Evolutionary conservation across 1,140 invertebrate genomes (phyloP).

Genomic region (Lepidurus apus): DNA sequence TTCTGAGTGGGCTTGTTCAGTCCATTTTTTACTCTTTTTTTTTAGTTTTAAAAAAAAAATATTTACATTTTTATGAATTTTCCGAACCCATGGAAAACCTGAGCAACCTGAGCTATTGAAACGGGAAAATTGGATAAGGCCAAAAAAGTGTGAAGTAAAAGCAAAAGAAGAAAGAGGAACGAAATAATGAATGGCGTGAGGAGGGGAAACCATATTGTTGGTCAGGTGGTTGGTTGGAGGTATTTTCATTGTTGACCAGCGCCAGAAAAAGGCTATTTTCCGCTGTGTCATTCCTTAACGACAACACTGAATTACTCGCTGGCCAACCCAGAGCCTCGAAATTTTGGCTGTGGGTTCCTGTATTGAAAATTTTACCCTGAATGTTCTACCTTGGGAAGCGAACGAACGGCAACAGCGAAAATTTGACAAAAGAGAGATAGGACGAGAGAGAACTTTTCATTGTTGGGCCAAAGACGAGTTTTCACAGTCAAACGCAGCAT

Average conservation of each 20-base stretch:
- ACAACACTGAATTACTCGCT: constrained; percentile 1
- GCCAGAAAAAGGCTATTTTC: constrained; percentile 3
- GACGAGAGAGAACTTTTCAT: neutral
- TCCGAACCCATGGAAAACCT: neutral
- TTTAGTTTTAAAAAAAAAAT: neutral
- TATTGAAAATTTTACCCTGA: neutral
- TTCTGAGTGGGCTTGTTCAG: neutral
- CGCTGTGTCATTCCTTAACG: constrained; percentile 10
- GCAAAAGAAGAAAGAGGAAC: neutral
- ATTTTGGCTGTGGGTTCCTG: neutral
- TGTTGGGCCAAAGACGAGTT: neutral
- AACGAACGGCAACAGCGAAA: too few species aligned
- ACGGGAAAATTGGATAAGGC: too few species aligned
- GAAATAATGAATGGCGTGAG: neutral
- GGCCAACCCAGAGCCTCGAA: neutral
- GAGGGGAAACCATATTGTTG: neutral
- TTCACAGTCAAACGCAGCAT: neutral
- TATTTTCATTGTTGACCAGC: neutral
- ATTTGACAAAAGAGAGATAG: too few species aligned
- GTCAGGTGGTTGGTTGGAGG: neutral
- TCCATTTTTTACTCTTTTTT: neutral
- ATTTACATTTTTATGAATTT: constrained; percentile 22
- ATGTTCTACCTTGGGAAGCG: too few species aligned
- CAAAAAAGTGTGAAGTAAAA: neutral
- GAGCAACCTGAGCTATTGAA: too few species aligned